Conservation (phyloP, 1,140 invertebrate species). For the Venustaconcha ellipsiformis region DNA sequence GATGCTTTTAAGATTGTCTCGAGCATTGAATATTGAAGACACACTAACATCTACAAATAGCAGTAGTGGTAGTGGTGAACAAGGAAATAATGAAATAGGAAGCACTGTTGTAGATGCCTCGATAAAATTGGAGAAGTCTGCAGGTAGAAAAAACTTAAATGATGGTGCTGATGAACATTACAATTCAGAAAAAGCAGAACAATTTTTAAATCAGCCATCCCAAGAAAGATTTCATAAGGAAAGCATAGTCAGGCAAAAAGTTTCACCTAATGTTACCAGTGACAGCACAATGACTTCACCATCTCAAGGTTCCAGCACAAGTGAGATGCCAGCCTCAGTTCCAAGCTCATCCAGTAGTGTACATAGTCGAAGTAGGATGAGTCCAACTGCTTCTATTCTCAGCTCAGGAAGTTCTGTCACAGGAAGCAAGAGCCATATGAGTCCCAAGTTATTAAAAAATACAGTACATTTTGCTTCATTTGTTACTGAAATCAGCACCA, state of each 20-base stretch:
- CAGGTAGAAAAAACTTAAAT: neutral
- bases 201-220: no score
- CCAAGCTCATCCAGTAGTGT: slow-evolving; percentile 20
- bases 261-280: no score
- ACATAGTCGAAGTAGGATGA: slow-evolving; percentile 30
- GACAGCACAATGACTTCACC: neutral
- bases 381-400: slow-evolving; percentile 32
- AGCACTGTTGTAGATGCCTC: no score
- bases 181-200: neutral
- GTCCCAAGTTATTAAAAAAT: slow-evolving; percentile 58
- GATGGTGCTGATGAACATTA: slow-evolving; percentile 6
- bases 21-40: slow-evolving; percentile 57
- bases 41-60: slow-evolving; percentile 52
- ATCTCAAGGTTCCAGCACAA: slow-evolving; percentile 16
- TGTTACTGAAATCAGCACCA: slow-evolving; percentile 53
- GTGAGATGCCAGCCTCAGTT: neutral
- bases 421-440: slow-evolving; percentile 41
- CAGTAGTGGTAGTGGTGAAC: slow-evolving; percentile 17
- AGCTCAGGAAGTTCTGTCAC: slow-evolving; percentile 40
- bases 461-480: slow-evolving; percentile 58
- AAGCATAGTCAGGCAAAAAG: no score
- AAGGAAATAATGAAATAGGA: no score
- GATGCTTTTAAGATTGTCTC: slow-evolving; percentile 51
- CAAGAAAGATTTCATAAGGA: no score
- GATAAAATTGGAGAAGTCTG: no score